These are phyloP conservation scores for Eidolon helvum DNA, from an alignment of 2,113 vertebrate genomes.

Conservation along the genomic window DNA sequence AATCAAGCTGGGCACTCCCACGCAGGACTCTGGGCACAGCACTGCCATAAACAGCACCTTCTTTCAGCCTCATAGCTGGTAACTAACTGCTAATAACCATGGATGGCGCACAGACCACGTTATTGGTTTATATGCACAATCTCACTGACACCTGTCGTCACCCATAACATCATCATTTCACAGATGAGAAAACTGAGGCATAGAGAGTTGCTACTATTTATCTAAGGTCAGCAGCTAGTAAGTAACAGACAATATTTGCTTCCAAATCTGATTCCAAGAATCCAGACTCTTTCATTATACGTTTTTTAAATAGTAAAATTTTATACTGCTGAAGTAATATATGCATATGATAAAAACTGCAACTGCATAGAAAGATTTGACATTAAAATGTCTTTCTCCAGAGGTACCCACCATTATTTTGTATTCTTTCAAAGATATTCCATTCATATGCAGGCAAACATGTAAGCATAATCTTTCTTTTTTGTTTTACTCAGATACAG, in stretches of 20 bases:
- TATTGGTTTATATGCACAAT: rapidly evolving
- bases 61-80: neutral
- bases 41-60: neutral
- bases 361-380: neutral
- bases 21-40: neutral
- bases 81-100: rapidly evolving
- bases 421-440: neutral
- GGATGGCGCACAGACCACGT: neutral
- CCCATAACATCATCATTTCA: neutral
- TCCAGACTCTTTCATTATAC: neutral
- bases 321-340: neutral
- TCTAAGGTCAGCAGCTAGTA: neutral
- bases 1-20: neutral
- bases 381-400: neutral
- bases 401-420: neutral
- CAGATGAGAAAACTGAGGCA: neutral
- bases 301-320: neutral
- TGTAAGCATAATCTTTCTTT: neutral
- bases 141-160: neutral
- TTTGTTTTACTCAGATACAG: neutral
- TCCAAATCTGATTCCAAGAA: neutral
- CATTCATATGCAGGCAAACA: neutral
- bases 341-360: neutral
- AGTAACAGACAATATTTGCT: neutral
- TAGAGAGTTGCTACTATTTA: neutral